Conservation (phyloP, 2,888 invertebrate genomes). For the Flexamia atlantica region DNA sequence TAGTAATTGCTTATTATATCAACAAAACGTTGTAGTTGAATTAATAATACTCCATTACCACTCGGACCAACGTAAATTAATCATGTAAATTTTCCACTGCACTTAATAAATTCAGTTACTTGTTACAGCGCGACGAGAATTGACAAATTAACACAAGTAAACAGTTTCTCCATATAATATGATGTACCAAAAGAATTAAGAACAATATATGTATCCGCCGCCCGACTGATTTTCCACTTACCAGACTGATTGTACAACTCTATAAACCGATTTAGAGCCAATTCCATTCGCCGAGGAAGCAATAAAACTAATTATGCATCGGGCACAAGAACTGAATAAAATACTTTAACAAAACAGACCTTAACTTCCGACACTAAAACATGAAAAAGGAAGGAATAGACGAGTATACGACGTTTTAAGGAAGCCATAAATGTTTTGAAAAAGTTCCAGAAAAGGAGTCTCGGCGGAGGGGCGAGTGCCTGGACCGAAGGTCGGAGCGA, state of each 20-base stretch:
- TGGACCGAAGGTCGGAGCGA: not conserved
- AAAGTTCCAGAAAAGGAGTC: conserved; percentile 39
- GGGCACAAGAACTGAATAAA: conserved; percentile 17
- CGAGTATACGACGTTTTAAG: not conserved
- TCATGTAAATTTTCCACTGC: no score
- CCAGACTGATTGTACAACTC: not conserved
- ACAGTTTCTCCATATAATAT: no score
- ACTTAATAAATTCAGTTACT: no score
- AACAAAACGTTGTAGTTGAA: no score
- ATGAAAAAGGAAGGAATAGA: not conserved
- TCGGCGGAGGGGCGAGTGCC: not conserved
- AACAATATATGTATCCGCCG: no score
- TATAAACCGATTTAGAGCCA: conserved; percentile 15
- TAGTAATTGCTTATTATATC: no score
- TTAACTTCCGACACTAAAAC: conserved; percentile 16
- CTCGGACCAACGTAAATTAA: no score
- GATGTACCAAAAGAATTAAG: no score
- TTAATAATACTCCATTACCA: no score
- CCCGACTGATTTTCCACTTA: no score
- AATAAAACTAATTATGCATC: conserved; percentile 26
- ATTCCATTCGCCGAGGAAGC: conserved; percentile 3
- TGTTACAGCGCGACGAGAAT: no score
- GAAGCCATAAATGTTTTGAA: conserved; percentile 34
- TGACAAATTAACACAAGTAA: no score
- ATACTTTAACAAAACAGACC: not conserved